These are phyloP conservation scores for Cyanoliseus patagonus DNA, from an alignment of 2,113 vertebrate species.

Conservation along the genomic window DNA sequence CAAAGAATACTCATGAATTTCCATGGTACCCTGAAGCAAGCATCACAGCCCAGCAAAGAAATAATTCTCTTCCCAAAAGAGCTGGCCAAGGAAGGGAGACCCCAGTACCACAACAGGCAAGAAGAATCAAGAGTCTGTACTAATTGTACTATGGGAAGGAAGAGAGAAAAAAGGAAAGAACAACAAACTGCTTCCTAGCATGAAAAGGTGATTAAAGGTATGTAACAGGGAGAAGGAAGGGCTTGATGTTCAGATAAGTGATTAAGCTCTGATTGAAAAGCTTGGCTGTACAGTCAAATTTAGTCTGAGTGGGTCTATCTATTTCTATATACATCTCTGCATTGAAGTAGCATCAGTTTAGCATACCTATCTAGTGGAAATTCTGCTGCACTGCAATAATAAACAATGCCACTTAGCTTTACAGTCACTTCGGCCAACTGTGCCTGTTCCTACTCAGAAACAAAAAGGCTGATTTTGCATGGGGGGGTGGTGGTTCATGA, in stretches of 20 bases:
- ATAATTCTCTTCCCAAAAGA: neutral
- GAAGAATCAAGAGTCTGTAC: neutral
- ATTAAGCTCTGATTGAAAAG: neutral
- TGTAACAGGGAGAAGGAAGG: neutral
- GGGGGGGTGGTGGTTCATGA: neutral
- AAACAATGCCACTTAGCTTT: neutral
- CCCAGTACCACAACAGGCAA: neutral
- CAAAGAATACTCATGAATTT: conserved; percentile 1
- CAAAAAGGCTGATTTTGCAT: neutral
- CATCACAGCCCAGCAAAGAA: neutral
- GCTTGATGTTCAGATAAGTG: neutral
- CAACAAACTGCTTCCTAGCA: neutral
- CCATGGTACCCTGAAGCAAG: neutral
- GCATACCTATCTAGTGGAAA: neutral
- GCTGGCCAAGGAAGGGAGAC: neutral
- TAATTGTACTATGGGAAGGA: neutral
- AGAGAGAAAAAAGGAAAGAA: neutral
- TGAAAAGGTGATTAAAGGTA: neutral
- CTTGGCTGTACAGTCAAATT: neutral
- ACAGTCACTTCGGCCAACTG: neutral
- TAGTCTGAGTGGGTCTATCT: neutral
- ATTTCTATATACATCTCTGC: neutral
- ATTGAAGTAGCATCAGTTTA: neutral
- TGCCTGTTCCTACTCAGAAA: neutral
- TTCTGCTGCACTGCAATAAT: neutral